Evolutionary conservation across 2,797 vertebrate species (phyloP), one percentile per base, ranked within the genome.

Genomic region (Fratercula arctica): DNA sequence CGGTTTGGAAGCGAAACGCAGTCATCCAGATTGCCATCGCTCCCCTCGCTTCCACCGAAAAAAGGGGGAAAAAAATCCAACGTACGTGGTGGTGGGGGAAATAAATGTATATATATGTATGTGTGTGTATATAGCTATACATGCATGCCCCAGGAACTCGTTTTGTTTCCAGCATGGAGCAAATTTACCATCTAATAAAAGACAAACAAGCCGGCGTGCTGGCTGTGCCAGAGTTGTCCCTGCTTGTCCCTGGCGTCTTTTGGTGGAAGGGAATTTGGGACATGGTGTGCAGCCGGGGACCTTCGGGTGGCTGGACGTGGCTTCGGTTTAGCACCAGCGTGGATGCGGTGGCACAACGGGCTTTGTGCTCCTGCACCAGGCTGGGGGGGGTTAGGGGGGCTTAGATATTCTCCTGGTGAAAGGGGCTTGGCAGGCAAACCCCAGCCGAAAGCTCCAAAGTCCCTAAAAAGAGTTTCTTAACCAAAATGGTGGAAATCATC

Each of bases 11-110:
- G 91, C n/a, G 35, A 92, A 93, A 86, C 25, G 26, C 24, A 1
- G 70, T 4, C 4, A 91, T 97, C 94, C 93, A 94, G 91, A 91
- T 96, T 97, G 95, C 66, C 90, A 48, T 70, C 31, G 1, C 87
- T 90, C 85, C 17, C 0, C 93, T 94, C 33, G 12, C 79, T 95
- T 78, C 85, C 93, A 80, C 91, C 48, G 43, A 64, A 81, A 83
- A 89, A 87, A 31, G 31, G 51, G 39, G 64, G 74, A 77, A 11
- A 29, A 41, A 76, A 87, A 75, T 80, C 75, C 51, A 48, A 15
- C 0, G 4, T 85, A 66, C 1, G 35, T 19, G 37, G 39, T 7
- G n/a, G 10, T 10, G n/a, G 21, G 54, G 16, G 19, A 25, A 37
- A 76, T 69, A 81, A 12, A 39, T 73, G 23, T 53, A 16, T 86